These are phyloP conservation scores for Geococcyx californianus DNA, from an alignment of 2,113 vertebrate species.

Conservation along the genomic window DNA sequence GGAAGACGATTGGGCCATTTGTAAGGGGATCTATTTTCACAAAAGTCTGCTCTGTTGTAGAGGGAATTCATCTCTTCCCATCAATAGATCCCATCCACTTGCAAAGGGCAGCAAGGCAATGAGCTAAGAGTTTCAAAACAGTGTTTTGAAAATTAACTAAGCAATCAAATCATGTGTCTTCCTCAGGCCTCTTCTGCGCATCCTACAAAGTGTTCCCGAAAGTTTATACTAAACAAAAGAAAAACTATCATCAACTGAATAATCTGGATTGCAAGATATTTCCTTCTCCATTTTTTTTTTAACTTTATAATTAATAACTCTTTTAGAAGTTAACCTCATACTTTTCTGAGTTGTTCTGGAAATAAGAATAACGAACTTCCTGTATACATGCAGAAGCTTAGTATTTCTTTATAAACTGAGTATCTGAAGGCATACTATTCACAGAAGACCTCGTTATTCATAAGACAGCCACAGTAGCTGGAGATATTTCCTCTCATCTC, in stretches of 20 bases:
- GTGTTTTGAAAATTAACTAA: not conserved
- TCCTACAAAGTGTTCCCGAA: not conserved
- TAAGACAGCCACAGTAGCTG: not conserved
- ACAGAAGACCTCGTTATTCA: not conserved
- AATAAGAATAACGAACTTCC: not conserved
- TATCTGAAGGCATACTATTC: not conserved
- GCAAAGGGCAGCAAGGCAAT: slow-evolving; percentile 9
- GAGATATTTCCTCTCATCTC: not conserved
- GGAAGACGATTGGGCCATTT: slow-evolving; percentile 20
- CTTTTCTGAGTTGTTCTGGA: not conserved
- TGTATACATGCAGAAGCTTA: not conserved
- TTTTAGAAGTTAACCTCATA: not conserved
- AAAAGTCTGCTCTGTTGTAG: slow-evolving; percentile 45
- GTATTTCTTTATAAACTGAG: not conserved
- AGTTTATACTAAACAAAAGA: not conserved
- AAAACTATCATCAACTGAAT: not conserved
- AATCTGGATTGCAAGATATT: not conserved
- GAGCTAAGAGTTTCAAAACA: not conserved
- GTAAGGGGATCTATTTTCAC: slow-evolving; percentile 50
- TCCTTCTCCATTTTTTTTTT: not conserved
- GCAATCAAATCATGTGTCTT: not conserved
- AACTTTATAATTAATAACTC: not conserved
- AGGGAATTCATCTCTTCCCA: slow-evolving; percentile 15
- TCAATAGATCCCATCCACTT: slow-evolving; percentile 38
- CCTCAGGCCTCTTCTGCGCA: not conserved